Evolutionary conservation across 2,797 vertebrate genomes (phyloP).

Genomic region (Arrhamphus sclerolepis): DNA sequence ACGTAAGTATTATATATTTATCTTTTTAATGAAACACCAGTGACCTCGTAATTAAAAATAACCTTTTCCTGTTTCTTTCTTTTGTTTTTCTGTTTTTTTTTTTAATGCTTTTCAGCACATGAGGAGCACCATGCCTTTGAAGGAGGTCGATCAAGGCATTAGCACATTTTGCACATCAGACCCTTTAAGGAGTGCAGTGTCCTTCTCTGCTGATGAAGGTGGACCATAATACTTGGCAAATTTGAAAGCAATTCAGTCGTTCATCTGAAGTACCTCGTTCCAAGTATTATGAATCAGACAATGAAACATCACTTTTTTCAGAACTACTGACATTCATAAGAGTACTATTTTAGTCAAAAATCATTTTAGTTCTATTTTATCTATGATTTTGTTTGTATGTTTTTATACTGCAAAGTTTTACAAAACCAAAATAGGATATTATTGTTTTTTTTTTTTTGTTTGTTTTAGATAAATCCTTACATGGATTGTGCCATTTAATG

Average conservation of each 20-base stretch:
- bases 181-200: slow-evolving; percentile 13
- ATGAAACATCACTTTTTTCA: slow-evolving; percentile 39
- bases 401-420: slow-evolving; percentile 63
- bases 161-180: slow-evolving; percentile 73
- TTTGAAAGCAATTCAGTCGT: slow-evolving; percentile 30
- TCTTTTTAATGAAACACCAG: background rate
- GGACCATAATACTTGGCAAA: slow-evolving; percentile 27
- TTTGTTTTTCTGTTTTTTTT: slow-evolving; percentile 30
- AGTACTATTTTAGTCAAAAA: slow-evolving; percentile 7
- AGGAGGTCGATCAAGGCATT: slow-evolving; percentile 88
- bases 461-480: slow-evolving; percentile 43
- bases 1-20: slow-evolving; percentile 82
- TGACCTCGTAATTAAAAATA: background rate
- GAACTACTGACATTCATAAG: slow-evolving; percentile 44
- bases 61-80: background rate
- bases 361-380: slow-evolving; percentile 34
- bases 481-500: slow-evolving; percentile 39
- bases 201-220: slow-evolving; percentile 14
- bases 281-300: slow-evolving; percentile 28
- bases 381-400: slow-evolving; percentile 49
- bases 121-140: slow-evolving; percentile 96
- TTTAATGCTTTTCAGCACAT: slow-evolving; percentile 87
- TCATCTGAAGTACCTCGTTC: slow-evolving; percentile 46
- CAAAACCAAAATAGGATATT: slow-evolving; percentile 45
- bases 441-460: too few species aligned